Evolutionary conservation across 2,797 vertebrate genomes (phyloP).

Genomic region (Coranthus polyacanthus): DNA sequence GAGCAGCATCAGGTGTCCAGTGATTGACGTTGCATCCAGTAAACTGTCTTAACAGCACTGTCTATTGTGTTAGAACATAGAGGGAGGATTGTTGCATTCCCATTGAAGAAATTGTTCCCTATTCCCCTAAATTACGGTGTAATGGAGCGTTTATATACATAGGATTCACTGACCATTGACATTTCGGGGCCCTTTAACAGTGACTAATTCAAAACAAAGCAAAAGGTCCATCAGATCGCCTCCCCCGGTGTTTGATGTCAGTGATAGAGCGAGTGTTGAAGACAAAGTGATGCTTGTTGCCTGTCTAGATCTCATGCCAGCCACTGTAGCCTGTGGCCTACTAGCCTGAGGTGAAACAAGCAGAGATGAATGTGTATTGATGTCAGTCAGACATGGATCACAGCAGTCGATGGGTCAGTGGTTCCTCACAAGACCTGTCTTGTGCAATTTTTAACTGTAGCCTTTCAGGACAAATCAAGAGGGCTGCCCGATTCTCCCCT

Average conservation of each 20-base stretch:
- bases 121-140: slow-evolving; percentile 32
- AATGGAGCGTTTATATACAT: slow-evolving; percentile 39
- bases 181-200: slow-evolving; percentile 63
- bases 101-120: background rate
- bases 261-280: slow-evolving; percentile 41
- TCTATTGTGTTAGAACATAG: slow-evolving; percentile 27
- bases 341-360: slow-evolving; percentile 71
- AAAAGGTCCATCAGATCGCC: slow-evolving; percentile 46
- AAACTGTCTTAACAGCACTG: slow-evolving; percentile 5
- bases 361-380: slow-evolving; percentile 77
- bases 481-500: slow-evolving; percentile 20
- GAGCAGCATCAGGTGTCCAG: slow-evolving; percentile 36
- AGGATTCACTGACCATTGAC: slow-evolving; percentile 44
- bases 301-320: slow-evolving; percentile 50
- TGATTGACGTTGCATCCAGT: slow-evolving; percentile 19
- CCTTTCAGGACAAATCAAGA: slow-evolving; percentile 47
- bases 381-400: slow-evolving; percentile 80
- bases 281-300: slow-evolving; percentile 78
- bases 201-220: slow-evolving; percentile 62
- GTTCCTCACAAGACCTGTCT: slow-evolving; percentile 65
- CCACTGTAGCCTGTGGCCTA: slow-evolving; percentile 54
- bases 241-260: slow-evolving; percentile 75
- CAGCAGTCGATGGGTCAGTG: slow-evolving; percentile 73
- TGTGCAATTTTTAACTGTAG: slow-evolving; percentile 50
- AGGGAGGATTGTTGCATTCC: slow-evolving; percentile 13